Percentiles rank a stretch among this genome's conserved stretches.
These are phyloP conservation scores for Chlorodrepanis virens DNA, from an alignment of 2,113 vertebrate species.

Conservation along the genomic window DNA sequence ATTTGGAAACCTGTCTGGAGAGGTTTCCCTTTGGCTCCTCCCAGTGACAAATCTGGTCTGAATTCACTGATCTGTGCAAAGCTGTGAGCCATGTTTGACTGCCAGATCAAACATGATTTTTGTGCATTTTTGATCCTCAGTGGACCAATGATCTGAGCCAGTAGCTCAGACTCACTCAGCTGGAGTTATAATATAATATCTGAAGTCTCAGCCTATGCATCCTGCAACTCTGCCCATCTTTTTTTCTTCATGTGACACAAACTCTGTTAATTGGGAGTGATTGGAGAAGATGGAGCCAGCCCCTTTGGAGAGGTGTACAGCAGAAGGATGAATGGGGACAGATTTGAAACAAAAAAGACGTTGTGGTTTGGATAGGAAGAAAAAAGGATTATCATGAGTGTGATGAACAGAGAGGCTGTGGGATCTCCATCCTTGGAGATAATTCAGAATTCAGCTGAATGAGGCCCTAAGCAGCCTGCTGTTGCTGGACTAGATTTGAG, in stretches of 20 bases:
- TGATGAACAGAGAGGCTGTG: background rate
- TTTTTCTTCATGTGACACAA: background rate
- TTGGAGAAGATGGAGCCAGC: background rate
- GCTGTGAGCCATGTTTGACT: background rate
- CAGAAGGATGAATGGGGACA: background rate
- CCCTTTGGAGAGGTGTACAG: background rate
- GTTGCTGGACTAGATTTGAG: background rate
- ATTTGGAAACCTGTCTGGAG: background rate
- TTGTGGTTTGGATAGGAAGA: background rate
- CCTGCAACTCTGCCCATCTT: background rate
- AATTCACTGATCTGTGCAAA: background rate
- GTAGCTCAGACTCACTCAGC: background rate
- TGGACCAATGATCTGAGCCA: background rate
- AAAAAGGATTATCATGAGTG: background rate
- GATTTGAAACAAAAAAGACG: background rate
- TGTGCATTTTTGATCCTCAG: background rate
- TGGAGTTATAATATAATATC: background rate
- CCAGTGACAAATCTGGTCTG: background rate
- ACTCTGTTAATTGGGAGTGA: background rate
- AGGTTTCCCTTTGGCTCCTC: background rate
- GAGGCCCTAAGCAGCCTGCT: background rate
- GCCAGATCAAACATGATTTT: background rate
- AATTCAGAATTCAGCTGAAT: background rate
- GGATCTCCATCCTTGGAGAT: background rate
- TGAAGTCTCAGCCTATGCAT: background rate